These are phyloP conservation scores for Drosophila burlai DNA, from an alignment of 1,140 invertebrate species.

Conservation along the genomic window DNA sequence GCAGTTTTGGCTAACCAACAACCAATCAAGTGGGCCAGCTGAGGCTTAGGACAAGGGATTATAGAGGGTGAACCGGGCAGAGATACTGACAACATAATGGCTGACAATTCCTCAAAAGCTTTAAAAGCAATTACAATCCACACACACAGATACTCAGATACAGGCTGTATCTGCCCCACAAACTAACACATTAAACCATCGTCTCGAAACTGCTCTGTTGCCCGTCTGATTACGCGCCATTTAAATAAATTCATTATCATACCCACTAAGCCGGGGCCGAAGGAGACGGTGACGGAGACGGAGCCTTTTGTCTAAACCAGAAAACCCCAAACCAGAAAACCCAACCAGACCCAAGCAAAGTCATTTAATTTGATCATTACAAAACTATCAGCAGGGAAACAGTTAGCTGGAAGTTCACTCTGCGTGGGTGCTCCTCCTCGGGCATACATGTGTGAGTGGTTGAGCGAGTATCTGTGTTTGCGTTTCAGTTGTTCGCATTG, in stretches of 20 bases:
- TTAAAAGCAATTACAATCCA: constrained; percentile 66
- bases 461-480: constrained; percentile 26
- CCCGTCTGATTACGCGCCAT: constrained; percentile 76
- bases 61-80: neutral
- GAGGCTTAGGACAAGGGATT: neutral
- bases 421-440: neutral
- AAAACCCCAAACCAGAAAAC: constrained; percentile 38
- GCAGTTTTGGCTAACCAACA: constrained; percentile 18
- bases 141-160: neutral
- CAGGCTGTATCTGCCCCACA: neutral
- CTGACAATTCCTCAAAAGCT: constrained; percentile 60
- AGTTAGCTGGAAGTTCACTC: constrained; percentile 18
- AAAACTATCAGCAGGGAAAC: constrained; percentile 68
- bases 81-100: constrained; percentile 43
- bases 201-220: constrained; percentile 18
- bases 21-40: constrained; percentile 13
- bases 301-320: constrained; percentile 59
- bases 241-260: constrained; percentile 81
- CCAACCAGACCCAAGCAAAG: constrained; percentile 50
- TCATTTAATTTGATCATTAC: constrained; percentile 82
- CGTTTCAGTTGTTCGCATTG: constrained; percentile 53
- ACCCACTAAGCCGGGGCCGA: constrained; percentile 49
- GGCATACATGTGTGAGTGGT: neutral
- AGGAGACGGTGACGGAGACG: constrained; percentile 29
- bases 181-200: constrained; percentile 30